A percentile compares a stretch with the other conserved stretches of the same genome.
phyloP scores from a whole-genome alignment of 1,140 invertebrate genomes.

The Elysia chlorotica region DNA sequence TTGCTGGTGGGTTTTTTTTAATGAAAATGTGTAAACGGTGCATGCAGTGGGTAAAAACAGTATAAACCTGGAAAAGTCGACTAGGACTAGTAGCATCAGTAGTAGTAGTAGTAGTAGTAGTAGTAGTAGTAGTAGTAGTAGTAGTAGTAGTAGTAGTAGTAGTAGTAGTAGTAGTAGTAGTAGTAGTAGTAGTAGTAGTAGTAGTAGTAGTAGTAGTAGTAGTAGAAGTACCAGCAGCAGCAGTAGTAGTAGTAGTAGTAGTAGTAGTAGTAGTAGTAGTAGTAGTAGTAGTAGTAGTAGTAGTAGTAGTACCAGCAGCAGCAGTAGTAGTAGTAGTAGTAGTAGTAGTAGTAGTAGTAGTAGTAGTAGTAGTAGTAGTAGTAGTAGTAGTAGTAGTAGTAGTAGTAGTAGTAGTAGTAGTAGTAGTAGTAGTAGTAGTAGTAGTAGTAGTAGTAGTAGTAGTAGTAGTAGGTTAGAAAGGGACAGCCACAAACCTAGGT shows the following conservation, averaged over 20 bases:
- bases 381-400: neutral
- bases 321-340: no score
- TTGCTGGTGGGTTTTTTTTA: no score
- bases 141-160: neutral
- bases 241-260: neutral
- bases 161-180: neutral
- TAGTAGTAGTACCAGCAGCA: no score
- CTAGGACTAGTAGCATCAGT: no score
- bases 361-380: neutral
- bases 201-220: neutral
- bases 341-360: neutral
- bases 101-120: no score
- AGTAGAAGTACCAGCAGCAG: no score
- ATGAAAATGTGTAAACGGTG: no score
- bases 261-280: neutral
- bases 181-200: neutral
- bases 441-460: neutral
- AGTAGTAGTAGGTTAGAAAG: neutral
- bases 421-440: neutral
- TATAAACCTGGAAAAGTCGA: no score
- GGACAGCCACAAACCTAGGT: no score
- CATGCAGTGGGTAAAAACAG: no score
- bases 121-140: neutral
- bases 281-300: no score
- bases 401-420: neutral